These are phyloP conservation scores for Andrena marginata DNA, from an alignment of 2,888 invertebrate species.

Conservation along the genomic window DNA sequence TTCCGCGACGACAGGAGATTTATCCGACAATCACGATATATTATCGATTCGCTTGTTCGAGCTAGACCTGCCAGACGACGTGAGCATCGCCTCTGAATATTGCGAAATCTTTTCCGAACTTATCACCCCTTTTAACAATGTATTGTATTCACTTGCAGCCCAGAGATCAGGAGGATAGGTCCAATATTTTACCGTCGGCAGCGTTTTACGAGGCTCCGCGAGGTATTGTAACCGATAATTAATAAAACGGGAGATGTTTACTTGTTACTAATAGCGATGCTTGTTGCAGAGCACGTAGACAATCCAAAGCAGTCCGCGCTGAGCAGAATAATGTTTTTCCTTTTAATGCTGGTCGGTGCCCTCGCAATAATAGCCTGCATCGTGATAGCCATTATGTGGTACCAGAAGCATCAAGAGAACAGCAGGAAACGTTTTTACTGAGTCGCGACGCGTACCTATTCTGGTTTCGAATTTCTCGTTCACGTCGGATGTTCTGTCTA, in stretches of 20 bases:
- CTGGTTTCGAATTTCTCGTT: slow-evolving; percentile 48
- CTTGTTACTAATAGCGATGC: slow-evolving; percentile 21
- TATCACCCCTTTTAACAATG: not conserved
- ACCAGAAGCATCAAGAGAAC: slow-evolving; percentile 96
- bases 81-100: slow-evolving; percentile 78
- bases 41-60: slow-evolving; percentile 96
- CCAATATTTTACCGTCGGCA: slow-evolving; percentile 95
- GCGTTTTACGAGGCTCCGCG: slow-evolving; percentile 95
- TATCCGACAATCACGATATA: slow-evolving; percentile 98
- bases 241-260: not conserved
- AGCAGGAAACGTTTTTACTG: slow-evolving; percentile 94
- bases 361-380: slow-evolving; percentile 93
- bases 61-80: slow-evolving; percentile 91
- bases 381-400: slow-evolving; percentile 96
- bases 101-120: not conserved
- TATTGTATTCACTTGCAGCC: slow-evolving; percentile 84
- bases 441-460: slow-evolving; percentile 16
- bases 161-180: slow-evolving; percentile 90
- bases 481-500: slow-evolving; percentile 49
- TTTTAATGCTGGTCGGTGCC: slow-evolving; percentile 94
- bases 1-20: slow-evolving; percentile 98
- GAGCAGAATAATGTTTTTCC: slow-evolving; percentile 96
- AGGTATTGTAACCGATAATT: slow-evolving; percentile 83
- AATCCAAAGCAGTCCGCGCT: slow-evolving; percentile 94
- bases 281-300: slow-evolving; percentile 91